Base-by-base conservation (phyloP, 2,888 invertebrate species). In the Endomychus coccineus region DNA sequence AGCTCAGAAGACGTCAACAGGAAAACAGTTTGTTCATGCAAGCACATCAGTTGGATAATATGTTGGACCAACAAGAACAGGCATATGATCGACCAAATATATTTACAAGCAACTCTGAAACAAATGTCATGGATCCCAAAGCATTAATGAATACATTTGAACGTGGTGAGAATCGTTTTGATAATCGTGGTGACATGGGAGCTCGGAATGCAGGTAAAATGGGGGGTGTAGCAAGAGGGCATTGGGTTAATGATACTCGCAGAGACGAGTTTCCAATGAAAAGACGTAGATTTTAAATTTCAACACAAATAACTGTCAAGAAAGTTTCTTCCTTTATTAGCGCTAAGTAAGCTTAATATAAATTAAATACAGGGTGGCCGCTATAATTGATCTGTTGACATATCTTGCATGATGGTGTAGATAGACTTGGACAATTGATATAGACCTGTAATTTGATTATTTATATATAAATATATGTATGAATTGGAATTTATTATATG, bases 1-100 rank as follows among this genome's bases (percentile, higher is more conserved):
- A 89, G 62, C 71, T 89, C 61, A 77, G 86, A 33, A 77, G 88
- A 48, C 73, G 89, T 11, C 88, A 88, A 60, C 85, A 89, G 64
- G 88, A 90, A 68, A 89, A 89, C 66, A 85, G 78, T 49, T 69
- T 89, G 42, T 88, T 89, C 52, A 84, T 87, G 74, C 88, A 89
- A 75, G 84, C 66, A 3, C 68, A 68, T 48, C 68, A 68, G 46
- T 50, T 70, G 42, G 66, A 66, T 48, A 67, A 61, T 40, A 68
- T 83, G 67, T 63, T 84, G 40, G 82, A 83, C 52, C 79, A 81
- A 50, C 79, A 80, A 60, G 83, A 83, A 54, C 75, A 77, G 53
- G 73, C 55, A 23, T 61, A 54, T 42, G 59, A 50, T 11, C 40
- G 45, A 16, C 41, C 45, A 12, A 45, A 42, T 25, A 24, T 42